These are phyloP conservation scores for Amazonetta brasiliensis DNA, from an alignment of 2,797 vertebrate genomes.

Conservation along the genomic window DNA sequence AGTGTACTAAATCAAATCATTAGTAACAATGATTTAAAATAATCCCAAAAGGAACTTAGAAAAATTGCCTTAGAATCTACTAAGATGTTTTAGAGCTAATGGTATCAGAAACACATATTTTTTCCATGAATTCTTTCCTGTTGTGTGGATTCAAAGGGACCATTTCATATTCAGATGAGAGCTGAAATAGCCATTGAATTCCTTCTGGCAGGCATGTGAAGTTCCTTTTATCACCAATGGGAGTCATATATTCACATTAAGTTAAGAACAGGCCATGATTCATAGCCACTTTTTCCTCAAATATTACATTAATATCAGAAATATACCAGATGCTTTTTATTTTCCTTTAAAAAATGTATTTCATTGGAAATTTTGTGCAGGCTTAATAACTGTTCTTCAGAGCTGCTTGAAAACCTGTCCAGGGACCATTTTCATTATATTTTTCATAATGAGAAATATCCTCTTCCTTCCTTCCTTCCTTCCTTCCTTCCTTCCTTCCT, in stretches of 20 bases:
- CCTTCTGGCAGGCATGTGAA: neutral
- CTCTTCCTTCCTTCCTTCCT: too few relatives aligned
- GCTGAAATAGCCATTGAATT: neutral
- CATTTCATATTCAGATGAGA: neutral
- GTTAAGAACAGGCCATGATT: neutral
- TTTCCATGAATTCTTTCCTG: neutral
- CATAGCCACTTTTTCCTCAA: neutral
- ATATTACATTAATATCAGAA: neutral
- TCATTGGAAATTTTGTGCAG: neutral
- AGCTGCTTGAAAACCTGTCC: neutral
- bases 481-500: too few relatives aligned
- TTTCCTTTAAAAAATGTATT: neutral
- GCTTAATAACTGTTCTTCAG: neutral
- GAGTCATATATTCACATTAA: neutral
- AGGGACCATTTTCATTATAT: neutral
- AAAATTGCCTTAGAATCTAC: neutral
- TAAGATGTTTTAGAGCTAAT: neutral
- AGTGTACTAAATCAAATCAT: neutral
- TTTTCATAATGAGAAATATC: neutral
- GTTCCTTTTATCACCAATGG: constrained; percentile 12
- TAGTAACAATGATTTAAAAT: neutral
- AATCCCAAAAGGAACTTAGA: neutral
- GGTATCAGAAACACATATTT: neutral
- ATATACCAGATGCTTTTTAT: neutral
- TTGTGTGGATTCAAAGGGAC: neutral